A percentile compares a stretch with the other conserved stretches of the same genome.
Conservation (phyloP, 1,140 invertebrate genomes). For the Meloidogyne floridensis region DNA sequence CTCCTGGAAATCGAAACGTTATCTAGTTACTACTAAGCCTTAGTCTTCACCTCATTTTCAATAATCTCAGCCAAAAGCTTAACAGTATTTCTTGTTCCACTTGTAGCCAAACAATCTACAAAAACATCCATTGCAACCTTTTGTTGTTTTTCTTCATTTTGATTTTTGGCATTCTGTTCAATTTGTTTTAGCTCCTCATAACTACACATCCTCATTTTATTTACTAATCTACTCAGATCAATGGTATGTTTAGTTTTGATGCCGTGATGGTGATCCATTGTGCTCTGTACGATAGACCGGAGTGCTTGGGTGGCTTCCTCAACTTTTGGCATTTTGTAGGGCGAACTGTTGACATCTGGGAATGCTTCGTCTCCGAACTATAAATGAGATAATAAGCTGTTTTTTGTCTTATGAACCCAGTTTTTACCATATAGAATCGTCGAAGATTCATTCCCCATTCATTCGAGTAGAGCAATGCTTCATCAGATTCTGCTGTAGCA, state of each 20-base stretch:
- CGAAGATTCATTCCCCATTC: conserved; percentile 47
- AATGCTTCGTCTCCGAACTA: conserved; percentile 26
- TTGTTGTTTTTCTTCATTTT: conserved; percentile 4
- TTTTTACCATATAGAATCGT: conserved; percentile 47
- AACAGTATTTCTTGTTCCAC: conserved; percentile 54
- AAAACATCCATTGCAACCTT: conserved; percentile 40
- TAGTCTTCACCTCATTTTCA: conserved; percentile 3
- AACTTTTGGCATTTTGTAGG: conserved; percentile 23
- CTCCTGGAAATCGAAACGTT: conserved; percentile 22
- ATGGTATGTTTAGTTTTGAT: conserved; percentile 30
- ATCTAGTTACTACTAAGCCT: background rate
- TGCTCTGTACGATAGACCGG: conserved; percentile 1
- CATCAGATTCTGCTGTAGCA: conserved; percentile 29
- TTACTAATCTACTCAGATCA: conserved; percentile 45
- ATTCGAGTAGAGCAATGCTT: conserved; percentile 49
- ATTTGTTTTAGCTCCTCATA: conserved; percentile 49
- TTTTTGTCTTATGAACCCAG: background rate
- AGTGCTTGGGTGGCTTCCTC: conserved; percentile 32
- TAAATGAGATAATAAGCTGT: background rate
- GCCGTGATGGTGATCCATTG: conserved; percentile 28
- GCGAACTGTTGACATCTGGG: conserved; percentile 9
- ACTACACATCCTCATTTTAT: conserved; percentile 52
- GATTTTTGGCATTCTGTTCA: conserved; percentile 11
- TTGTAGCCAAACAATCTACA: conserved; percentile 47
- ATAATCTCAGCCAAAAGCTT: conserved; percentile 50